Conservation (phyloP, 1,140 invertebrate genomes). For the Drosophila nikananu region DNA sequence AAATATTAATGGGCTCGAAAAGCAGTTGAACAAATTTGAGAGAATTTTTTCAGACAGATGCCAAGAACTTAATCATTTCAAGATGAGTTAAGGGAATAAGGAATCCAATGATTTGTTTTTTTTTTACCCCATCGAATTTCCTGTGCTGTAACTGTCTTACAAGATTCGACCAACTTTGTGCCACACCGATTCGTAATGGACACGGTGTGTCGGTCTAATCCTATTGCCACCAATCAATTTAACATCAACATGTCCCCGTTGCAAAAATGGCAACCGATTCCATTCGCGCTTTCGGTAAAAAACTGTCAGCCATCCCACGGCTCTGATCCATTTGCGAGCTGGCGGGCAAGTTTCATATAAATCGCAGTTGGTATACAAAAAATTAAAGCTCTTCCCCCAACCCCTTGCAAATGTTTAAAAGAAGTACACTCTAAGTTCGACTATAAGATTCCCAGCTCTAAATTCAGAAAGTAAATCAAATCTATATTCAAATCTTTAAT, state of each 20-base stretch:
- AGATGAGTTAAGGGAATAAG: neutral
- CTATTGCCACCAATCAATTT: conserved; percentile 53
- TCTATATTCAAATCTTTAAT: too few relatives aligned
- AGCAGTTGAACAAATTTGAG: neutral
- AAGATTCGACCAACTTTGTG: conserved; percentile 1
- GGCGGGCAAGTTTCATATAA: conserved; percentile 46
- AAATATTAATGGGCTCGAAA: neutral
- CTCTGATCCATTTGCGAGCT: conserved; percentile 64
- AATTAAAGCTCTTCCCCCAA: conserved; percentile 2
- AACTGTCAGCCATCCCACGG: conserved; percentile 56
- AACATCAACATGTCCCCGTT: conserved; percentile 26
- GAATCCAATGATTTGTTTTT: neutral
- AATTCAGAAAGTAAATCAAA: neutral
- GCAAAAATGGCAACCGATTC: conserved; percentile 4
- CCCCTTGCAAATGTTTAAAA: neutral
- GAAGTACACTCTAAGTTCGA: neutral
- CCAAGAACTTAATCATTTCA: neutral
- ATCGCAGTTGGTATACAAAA: conserved; percentile 49
- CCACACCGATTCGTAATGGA: conserved; percentile 12
- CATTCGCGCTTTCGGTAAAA: conserved; percentile 3
- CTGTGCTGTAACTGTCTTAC: too few relatives aligned
- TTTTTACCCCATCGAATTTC: neutral
- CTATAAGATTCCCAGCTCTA: neutral
- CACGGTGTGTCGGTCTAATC: conserved; percentile 25
- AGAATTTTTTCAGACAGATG: neutral